phyloP scores from a whole-genome alignment of 2,888 invertebrate genomes.

The Euzophera pinguis region DNA sequence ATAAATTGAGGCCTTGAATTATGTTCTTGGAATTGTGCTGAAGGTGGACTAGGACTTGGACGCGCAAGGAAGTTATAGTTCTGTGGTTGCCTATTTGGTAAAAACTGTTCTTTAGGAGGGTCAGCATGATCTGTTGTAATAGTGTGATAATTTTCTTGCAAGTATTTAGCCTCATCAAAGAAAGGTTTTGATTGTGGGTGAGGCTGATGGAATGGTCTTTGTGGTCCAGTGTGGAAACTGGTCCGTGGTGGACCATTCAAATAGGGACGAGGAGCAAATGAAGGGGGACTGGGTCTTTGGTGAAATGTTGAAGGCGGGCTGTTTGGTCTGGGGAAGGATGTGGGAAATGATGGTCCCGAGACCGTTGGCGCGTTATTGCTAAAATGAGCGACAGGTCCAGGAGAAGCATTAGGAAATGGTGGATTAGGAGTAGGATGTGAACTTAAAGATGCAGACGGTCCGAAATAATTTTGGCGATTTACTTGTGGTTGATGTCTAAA shows the following conservation, averaged over 20 bases:
- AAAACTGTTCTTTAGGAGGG: conserved; percentile 60
- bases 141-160: conserved; percentile 76
- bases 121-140: conserved; percentile 73
- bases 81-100: conserved; percentile 55
- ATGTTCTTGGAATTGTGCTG: conserved; percentile 58
- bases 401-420: conserved; percentile 46
- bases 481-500: conserved; percentile 56
- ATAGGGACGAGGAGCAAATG: conserved; percentile 53
- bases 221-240: conserved; percentile 73
- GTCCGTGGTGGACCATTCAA: conserved; percentile 64
- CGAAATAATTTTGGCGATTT: conserved; percentile 55
- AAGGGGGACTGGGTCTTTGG: conserved; percentile 47
- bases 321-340: conserved; percentile 53
- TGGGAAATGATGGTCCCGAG: conserved; percentile 55
- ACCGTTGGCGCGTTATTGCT: conserved; percentile 45
- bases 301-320: conserved; percentile 47
- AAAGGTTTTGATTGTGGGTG: conserved; percentile 56
- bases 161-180: conserved; percentile 74
- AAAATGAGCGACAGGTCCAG: conserved; percentile 49
- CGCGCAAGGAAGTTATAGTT: conserved; percentile 51
- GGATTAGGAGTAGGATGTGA: conserved; percentile 47
- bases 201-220: conserved; percentile 73
- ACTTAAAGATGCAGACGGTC: conserved; percentile 45
- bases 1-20: conserved; percentile 52
- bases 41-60: conserved; percentile 52